Base-by-base conservation (phyloP, 2,797 vertebrate species). In the Okamejei kenojei region DNA sequence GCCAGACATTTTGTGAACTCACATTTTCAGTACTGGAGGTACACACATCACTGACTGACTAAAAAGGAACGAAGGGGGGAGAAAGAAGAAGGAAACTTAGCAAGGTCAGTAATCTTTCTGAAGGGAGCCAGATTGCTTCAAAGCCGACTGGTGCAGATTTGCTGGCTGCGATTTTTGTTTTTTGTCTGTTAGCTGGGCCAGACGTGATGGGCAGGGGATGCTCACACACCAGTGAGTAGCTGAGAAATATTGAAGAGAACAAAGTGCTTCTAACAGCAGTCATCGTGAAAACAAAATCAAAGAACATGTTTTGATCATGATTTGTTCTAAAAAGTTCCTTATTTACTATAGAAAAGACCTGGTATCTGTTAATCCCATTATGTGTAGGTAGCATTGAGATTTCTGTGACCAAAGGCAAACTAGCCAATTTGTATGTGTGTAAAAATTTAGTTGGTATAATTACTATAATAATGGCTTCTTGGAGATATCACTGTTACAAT, bases 161-260 rank as follows among this genome's bases (percentile, higher is more conserved):
- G 90, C 90, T 92, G 90, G 90, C 71, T 92, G 90, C 1, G 71
- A 92, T 73, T 73, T 92, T 92, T 92, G 90, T 76, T 92, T 92
- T 92, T 92, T 93, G 93, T 94, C 93, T 94, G 95, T 93, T 81
- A 93, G 94, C 94, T 96, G 94, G 94, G 94, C 94, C 96, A 96
- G 96, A 97, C 96, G 95, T 94, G 95, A 95, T 96, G 95, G 96
- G 96, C 95, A 94, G 95, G 94, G 95, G 95, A 94, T 95, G 95
- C 96, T 97, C 96, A 96, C 93, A 96, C 96, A 94, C 94, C 95
- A 96, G 94, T 93, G 94, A 96, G 95, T 95, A 94, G 94, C 95
- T 95, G 94, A 95, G 96, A 96, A 96, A 96, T 95, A 96, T 95
- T 94, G 96, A 95, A 95, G 96, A 96, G 95, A 96, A 97, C 95